A percentile compares a stretch with the other conserved stretches of the same genome.
Evolutionary conservation across 2,113 vertebrate species (phyloP).

Genomic region (Anolis carolinensis): DNA sequence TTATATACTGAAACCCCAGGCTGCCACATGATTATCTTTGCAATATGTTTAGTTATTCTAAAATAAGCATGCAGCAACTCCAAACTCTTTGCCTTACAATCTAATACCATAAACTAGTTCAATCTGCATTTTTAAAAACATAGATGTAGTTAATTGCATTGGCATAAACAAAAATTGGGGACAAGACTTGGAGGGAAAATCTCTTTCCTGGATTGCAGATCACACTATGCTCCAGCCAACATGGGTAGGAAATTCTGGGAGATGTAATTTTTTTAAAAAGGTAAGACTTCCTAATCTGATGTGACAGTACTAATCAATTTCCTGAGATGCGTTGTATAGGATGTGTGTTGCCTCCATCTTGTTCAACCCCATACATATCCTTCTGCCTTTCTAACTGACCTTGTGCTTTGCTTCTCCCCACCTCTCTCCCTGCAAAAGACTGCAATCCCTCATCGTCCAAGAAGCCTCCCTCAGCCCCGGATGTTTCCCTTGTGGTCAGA

Average conservation of each 20-base stretch:
- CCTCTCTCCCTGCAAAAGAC: conserved; percentile 25
- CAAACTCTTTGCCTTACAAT: neutral
- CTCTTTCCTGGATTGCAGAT: neutral
- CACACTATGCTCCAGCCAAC: neutral
- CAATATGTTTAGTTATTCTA: neutral
- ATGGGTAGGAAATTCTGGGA: neutral
- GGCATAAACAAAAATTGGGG: too few relatives aligned
- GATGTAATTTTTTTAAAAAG: neutral
- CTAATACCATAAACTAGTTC: neutral
- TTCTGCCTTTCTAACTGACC: neutral
- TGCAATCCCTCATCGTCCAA: conserved; percentile 7
- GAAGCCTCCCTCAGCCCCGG: conserved; percentile 44
- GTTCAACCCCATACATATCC: neutral
- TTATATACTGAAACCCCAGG: neutral
- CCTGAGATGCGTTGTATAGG: neutral
- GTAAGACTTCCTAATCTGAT: neutral
- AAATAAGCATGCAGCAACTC: neutral
- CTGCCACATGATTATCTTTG: neutral
- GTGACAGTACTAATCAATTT: neutral
- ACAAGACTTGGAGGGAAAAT: neutral
- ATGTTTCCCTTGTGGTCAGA: conserved; percentile 56
- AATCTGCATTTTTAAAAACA: neutral
- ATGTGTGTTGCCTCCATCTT: neutral
- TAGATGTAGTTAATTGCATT: neutral
- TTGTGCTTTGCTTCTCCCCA: conserved; percentile 1